phyloP scores from a whole-genome alignment of 2,113 vertebrate genomes.

The Silurus asotus region DNA sequence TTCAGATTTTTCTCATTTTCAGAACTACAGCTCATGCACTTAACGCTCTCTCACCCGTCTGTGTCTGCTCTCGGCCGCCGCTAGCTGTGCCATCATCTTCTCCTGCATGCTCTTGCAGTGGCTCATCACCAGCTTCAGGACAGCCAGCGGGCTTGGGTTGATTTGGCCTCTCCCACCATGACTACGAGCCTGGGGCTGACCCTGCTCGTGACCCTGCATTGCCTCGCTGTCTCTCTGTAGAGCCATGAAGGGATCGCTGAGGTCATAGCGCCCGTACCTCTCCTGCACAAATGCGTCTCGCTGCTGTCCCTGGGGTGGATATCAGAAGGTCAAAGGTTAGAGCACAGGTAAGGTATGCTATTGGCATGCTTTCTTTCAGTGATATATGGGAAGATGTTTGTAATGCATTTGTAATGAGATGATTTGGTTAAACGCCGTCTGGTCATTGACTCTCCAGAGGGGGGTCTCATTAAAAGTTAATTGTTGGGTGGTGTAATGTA shows the following conservation, averaged over 20 bases:
- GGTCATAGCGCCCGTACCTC: conserved; percentile 92
- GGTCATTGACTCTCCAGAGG: not conserved
- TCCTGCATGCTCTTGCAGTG: conserved; percentile 97
- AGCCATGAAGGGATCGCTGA: conserved; percentile 92
- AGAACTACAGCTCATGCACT: not conserved
- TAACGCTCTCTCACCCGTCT: conserved; percentile 76
- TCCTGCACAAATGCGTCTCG: conserved; percentile 91
- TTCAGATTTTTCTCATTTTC: not conserved
- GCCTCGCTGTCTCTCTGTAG: conserved; percentile 91
- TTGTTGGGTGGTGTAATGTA: not conserved
- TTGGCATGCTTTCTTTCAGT: not conserved
- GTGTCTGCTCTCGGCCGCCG: conserved; percentile 89
- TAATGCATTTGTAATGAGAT: conserved; percentile 3
- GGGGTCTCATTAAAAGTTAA: conserved; percentile 3
- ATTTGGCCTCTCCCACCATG: conserved; percentile 70
- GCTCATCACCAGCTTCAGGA: conserved; percentile 92
- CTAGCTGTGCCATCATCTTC: conserved; percentile 90
- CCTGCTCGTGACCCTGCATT: conserved; percentile 66
- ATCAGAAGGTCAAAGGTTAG: conserved; percentile 24
- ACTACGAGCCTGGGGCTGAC: conserved; percentile 69
- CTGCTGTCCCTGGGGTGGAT: conserved; percentile 82
- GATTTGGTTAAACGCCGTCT: not conserved
- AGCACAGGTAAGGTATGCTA: conserved; percentile 7
- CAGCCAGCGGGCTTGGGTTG: conserved; percentile 85
- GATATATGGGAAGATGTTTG: not conserved